phyloP scores from a whole-genome alignment of 2,113 vertebrate genomes.

The Smithornis capensis region DNA sequence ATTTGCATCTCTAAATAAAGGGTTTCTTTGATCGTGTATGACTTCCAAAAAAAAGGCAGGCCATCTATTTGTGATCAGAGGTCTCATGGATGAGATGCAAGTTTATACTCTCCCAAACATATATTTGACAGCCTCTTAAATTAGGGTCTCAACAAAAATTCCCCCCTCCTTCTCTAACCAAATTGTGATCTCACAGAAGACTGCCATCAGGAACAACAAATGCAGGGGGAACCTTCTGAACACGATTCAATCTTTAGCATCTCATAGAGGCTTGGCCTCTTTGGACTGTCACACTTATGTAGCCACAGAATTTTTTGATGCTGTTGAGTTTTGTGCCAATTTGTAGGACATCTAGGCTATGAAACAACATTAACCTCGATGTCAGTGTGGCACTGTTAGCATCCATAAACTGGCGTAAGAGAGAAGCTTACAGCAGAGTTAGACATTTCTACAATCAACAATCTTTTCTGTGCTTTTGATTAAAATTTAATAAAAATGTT shows the following conservation, averaged over 20 bases:
- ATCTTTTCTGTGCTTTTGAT: slow-evolving; percentile 77
- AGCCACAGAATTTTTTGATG: background rate
- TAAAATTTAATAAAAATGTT: slow-evolving; percentile 79
- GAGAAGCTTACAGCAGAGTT: slow-evolving; percentile 4
- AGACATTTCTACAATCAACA: slow-evolving; percentile 64
- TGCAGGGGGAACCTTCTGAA: background rate
- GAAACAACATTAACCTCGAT: background rate
- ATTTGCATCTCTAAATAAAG: slow-evolving; percentile 42
- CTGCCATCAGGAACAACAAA: background rate
- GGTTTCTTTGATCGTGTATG: background rate
- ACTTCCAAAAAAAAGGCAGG: background rate
- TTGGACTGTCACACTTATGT: background rate
- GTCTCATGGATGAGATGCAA: background rate
- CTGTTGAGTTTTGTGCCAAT: background rate
- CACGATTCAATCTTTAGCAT: background rate
- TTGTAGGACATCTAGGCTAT: background rate
- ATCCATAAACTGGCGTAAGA: background rate
- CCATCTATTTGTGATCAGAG: slow-evolving; percentile 25
- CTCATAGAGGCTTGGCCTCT: background rate
- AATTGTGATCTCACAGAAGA: background rate
- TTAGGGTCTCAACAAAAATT: background rate
- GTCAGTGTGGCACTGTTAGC: background rate
- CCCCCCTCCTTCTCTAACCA: background rate
- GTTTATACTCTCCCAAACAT: background rate
- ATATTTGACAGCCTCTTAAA: background rate